Conservation (phyloP, 2,113 vertebrate genomes). For the Daboia siamensis region DNA sequence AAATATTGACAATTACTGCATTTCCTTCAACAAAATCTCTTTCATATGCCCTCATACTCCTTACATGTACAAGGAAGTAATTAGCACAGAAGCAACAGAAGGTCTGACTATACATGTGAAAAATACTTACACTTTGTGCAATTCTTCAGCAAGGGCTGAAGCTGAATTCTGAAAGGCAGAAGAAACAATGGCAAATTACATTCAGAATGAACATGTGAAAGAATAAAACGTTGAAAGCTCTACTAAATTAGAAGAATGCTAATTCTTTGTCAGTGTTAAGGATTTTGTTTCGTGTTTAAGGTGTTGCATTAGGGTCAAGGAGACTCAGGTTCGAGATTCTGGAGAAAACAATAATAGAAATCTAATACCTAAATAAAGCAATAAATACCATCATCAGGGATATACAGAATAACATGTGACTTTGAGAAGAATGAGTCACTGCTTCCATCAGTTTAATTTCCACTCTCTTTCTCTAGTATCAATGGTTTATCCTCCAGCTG, state of each 20-base stretch:
- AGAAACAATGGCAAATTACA: not conserved
- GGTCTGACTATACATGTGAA: slow-evolving; percentile 18
- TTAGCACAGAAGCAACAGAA: not conserved
- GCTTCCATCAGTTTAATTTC: not conserved
- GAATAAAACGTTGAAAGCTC: not conserved
- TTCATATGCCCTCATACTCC: accelerated
- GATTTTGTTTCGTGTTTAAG: not conserved
- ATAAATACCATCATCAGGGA: not conserved
- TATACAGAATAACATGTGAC: not conserved
- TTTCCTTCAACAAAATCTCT: slow-evolving; percentile 26
- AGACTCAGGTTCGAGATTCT: not conserved
- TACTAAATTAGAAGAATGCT: not conserved
- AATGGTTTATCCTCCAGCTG: not conserved
- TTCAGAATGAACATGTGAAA: not conserved
- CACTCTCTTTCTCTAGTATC: not conserved
- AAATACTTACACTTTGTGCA: slow-evolving; percentile 92
- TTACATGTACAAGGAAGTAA: not conserved
- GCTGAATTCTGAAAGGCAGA: slow-evolving; percentile 66
- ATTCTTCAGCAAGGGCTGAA: slow-evolving; percentile 90
- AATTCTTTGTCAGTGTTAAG: not conserved
- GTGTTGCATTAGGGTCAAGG: not conserved
- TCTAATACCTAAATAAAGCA: not conserved
- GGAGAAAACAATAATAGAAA: not conserved
- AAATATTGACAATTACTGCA: not conserved
- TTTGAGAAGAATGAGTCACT: not conserved